phyloP scores from a whole-genome alignment of 2,797 vertebrate genomes.

The Sebastiscus tertius region DNA sequence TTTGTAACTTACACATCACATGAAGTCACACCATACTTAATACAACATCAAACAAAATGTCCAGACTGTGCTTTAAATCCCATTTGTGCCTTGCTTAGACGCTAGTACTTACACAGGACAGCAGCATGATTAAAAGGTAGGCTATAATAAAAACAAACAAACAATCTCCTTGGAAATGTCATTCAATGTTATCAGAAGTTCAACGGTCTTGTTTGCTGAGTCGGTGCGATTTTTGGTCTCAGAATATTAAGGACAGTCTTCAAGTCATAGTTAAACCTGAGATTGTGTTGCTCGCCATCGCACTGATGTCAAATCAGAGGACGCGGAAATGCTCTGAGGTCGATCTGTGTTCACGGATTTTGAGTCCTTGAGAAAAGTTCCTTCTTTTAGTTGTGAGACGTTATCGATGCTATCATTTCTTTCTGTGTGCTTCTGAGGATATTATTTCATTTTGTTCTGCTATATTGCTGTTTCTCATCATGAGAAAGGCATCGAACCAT shows the following conservation, averaged over 20 bases:
- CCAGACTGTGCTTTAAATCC: conserved; percentile 10
- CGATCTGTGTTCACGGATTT: not conserved
- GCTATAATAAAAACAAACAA: not conserved
- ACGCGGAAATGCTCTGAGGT: not conserved
- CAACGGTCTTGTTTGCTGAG: not conserved
- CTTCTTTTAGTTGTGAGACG: conserved; percentile 9
- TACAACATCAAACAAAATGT: not conserved
- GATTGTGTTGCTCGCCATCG: not conserved
- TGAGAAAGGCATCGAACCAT: not conserved
- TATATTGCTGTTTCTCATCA: not conserved
- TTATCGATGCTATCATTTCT: not conserved
- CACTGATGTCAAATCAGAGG: conserved; percentile 1
- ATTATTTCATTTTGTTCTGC: conserved; percentile 3
- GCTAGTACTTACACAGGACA: not conserved
- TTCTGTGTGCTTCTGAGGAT: conserved; percentile 1
- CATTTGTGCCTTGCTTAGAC: not conserved
- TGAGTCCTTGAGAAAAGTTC: conserved; percentile 18
- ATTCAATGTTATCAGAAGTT: not conserved
- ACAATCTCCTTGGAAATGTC: conserved; percentile 11
- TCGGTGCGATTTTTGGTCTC: conserved; percentile 57
- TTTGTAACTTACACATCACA: not conserved
- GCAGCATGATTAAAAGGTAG: not conserved
- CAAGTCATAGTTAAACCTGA: conserved; percentile 51
- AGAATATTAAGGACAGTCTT: conserved; percentile 31
- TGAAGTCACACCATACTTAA: not conserved